Evolutionary conservation across 2,797 vertebrate species (phyloP), one percentile per base, ranked within the genome.

Genomic region (Graptemys geographica): DNA sequence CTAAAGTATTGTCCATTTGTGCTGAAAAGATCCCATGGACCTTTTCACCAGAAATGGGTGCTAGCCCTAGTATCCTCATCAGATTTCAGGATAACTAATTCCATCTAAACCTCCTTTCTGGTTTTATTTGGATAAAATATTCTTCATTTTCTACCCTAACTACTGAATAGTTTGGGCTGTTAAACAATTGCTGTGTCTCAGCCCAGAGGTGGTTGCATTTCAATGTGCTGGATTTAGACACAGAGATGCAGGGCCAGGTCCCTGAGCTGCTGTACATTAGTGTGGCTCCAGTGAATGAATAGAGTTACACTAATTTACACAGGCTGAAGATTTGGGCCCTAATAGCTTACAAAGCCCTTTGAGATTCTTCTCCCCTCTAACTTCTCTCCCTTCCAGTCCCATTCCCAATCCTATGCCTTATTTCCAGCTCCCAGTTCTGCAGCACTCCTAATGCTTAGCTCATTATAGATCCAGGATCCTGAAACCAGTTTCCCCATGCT

Each of bases 101-200:
- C 18, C 49, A 92, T 52, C 25, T 90, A 49, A 55, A 84, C 25
- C 4, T 90, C 74, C 33, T 81, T 59, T 96, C 47, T 51, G 9
- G 74, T 84, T 95, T 57, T 62, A 84, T 89, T 92, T 96, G 79
- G 74, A 83, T 82, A 52, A 79, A 51, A 9, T 74, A 8, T 86
- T 72, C 87, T 90, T 72, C 18, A 23, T 52, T 92, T 11, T 92
- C 89, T 95, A n/a, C 65, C 33, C 83, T 49, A 81, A 47, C 59
- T 91, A 74, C 55, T 97, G 86, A 90, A 91, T 7, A 87, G 25
- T 25, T 4, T 80, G 90, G 95, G 21, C 88, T 92, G 33, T 93
- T 90, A 94, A 90, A 92, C 31, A 90, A 65, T 53, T 88, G 49
- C 84, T 95, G 44, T 56, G 52, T 52, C 88, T 87, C 49, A 90